Base-by-base conservation (phyloP, 2,888 invertebrate genomes). In the Rapana venosa region DNA sequence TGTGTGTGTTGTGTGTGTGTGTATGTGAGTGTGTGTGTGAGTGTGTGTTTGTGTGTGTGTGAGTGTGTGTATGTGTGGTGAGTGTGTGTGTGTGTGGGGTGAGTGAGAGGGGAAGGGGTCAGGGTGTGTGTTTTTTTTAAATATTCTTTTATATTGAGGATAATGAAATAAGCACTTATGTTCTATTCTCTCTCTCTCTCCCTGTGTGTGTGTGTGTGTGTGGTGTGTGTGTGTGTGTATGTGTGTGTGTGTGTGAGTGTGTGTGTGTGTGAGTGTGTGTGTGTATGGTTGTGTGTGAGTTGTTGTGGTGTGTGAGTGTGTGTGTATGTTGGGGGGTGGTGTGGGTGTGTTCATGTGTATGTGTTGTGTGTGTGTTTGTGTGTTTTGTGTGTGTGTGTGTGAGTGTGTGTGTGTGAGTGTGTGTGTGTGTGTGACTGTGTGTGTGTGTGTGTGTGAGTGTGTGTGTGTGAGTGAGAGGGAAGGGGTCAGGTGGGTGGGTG, bases 251-350 rank as follows among this genome's bases (percentile, higher is more conserved):
- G 77, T 88, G 66, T 66, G 17, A 2, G 66, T 22, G 66, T 66
- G 66, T 66, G 66, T 66, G 66, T 66, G 66, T 66, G 66, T 66
- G 17, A 6, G 66, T 66, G 66, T 66, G 66, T 66, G 66, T 66
- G 66, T 66, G 66, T 6, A 26, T 66, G 66, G 17, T n/a, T 79
- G 79, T 79, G 79, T 35, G 79, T 79, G 36, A 85, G 84, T n/a
- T n/a, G n/a, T n/a, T 89, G 84, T 89, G 84, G 84, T 89, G 84
- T 89, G 84, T 87, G 70, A 74, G 70, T 86, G 70, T 85, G 84
- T 89, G 84, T 85, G 35, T 89, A 61, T 85, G 84, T 66, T 11
- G 11, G 61, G 11, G 61, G 11, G 61, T 61, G 61, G 61, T 61
- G 61, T 61, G 61, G 11, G 61, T 61, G 61, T 61, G 61, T 61